Evolutionary conservation across 2,888 invertebrate genomes (phyloP), one percentile per base, ranked within the genome.

Genomic region (Antitype chi): DNA sequence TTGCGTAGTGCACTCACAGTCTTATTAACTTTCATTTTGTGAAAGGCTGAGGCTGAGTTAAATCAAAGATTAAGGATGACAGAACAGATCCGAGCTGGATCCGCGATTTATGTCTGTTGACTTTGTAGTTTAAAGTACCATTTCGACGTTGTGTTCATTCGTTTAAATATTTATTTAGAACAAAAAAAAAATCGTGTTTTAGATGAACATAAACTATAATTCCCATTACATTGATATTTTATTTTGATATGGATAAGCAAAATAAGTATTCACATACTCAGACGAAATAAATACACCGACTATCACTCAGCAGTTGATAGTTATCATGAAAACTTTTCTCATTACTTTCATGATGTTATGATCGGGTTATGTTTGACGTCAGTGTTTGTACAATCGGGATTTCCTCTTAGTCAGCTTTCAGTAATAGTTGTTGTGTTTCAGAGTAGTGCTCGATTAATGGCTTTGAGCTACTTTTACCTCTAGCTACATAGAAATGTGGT

Each of bases 91-190:
- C 2, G 28, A 68, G 23, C 6, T n/a, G 11, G 38, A 71, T 52
- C 38, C 20, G 23, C 13, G 43, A 73, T 25, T 38, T 55, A 55
- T 52, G 23, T 17, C 32, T 32, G 73, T 60, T 52, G 52, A 52
- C 52, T 52, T n/a, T 32, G 28, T 38, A 49, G 52, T 25, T 23
- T 43, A 59, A 6, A 72, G 28, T 52, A 72, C 49, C 28, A 73
- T 15, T 28, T 43, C 2, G 2, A 52, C 28, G 17, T 38, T 7
- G 23, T 60, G 74, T 47, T 49, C 32, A 25, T 52, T 15, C 15
- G 25, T 28, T 17, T 25, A 74, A 74, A 81, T 81, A 81, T 81
- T 59, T 59, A 59, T 17, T 52, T 52, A 25, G 43, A 81, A 43
- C 43, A 43, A 74, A 72, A 49, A 57, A 38, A 5, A 0, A 25